phyloP scores from a whole-genome alignment of 2,113 vertebrate genomes.

The Phasianus colchicus region DNA sequence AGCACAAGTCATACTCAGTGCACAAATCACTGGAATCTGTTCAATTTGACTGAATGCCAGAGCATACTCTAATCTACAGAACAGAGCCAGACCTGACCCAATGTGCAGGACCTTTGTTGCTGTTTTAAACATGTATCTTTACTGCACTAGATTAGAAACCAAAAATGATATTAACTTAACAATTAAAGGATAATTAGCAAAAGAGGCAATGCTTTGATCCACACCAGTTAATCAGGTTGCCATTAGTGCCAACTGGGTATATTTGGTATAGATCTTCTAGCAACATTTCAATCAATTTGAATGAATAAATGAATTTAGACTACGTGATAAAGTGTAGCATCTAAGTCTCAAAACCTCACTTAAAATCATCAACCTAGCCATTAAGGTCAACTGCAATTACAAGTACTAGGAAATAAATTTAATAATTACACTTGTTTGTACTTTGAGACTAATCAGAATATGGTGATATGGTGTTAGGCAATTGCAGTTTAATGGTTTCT shows the following conservation, averaged over 20 bases:
- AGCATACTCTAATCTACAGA: background rate
- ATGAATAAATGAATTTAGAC: background rate
- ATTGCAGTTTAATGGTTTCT: background rate
- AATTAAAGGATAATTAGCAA: conserved; percentile 23
- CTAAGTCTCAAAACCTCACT: background rate
- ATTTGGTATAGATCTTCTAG: background rate
- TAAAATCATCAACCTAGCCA: background rate
- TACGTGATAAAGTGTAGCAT: background rate
- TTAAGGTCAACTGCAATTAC: background rate
- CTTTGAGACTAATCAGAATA: background rate
- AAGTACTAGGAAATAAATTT: conserved; percentile 25
- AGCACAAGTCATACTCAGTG: background rate
- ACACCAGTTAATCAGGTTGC: background rate
- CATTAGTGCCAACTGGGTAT: background rate
- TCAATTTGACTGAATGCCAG: conserved; percentile 32
- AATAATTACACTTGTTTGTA: background rate
- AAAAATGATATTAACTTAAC: background rate
- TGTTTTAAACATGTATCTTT: background rate
- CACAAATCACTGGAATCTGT: background rate
- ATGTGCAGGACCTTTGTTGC: conserved; percentile 21
- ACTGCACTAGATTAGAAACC: conserved; percentile 1
- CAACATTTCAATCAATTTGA: background rate
- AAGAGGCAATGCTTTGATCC: background rate
- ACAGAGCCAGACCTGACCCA: conserved; percentile 28
- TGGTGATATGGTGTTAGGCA: background rate